Base-by-base conservation (phyloP, 2,797 vertebrate species). In the Cyprinodon diabolis region DNA sequence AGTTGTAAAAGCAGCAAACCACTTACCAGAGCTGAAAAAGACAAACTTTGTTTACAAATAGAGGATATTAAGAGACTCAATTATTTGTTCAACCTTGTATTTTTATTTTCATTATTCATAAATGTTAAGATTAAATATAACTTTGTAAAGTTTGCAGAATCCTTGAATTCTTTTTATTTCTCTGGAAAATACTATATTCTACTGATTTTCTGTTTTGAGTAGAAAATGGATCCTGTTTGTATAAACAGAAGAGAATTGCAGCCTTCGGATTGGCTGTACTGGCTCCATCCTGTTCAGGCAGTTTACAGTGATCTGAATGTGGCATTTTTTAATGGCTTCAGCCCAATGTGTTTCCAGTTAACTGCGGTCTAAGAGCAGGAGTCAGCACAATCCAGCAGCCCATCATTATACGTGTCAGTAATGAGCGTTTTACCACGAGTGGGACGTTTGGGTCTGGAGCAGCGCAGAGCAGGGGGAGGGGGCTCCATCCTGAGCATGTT, bases 261-360 rank as follows among this genome's bases (percentile, higher is more conserved):
- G 52, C 54, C 17, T 19, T 45, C 57, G 55, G 48, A 6, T 25
- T 9, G 17, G 1, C 3, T 17, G 17, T 54, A 12, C 63, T 57
- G 43, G 43, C 51, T 75, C 11, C 1, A 1, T 57, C 69, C 56
- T 80, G 73, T 73, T 71, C 66, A 72, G 62, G 25, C 67, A 62
- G 48, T 77, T 23, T 66, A 54, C 19, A 77, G 54, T 76, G 70
- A 81, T 77, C 69, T 80, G 57, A 68, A 25, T 83, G 77, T 72
- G 78, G 58, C 76, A n/a, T 52, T 73, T 74, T 58, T 79, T 73
- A 68, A 86, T 83, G 84, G 71, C 82, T 84, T 74, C 30, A 66
- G 75, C 76, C 73, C 89, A 93, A 92, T 91, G 89, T 94, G 93
- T 92, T 94, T 85, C 88, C 86, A 65, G 87, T 93, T 94, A 92